A percentile compares a stretch with the other conserved stretches of the same genome.
These are phyloP conservation scores for Aplodontia rufa DNA, from an alignment of 2,113 vertebrate species.

Conservation along the genomic window DNA sequence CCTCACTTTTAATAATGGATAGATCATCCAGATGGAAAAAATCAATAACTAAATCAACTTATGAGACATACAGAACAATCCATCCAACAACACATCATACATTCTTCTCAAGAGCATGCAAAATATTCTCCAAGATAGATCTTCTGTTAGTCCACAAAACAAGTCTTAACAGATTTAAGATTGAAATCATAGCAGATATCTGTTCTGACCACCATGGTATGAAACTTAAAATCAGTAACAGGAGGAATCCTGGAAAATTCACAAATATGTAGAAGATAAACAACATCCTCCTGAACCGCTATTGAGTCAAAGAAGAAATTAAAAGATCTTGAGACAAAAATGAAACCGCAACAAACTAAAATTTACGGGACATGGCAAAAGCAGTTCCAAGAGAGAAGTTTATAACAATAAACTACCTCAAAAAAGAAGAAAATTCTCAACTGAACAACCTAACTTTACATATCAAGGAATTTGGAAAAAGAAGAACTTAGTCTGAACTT, in stretches of 20 bases:
- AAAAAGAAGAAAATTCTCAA: background rate
- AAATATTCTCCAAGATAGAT: too few relatives aligned
- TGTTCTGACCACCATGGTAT: background rate
- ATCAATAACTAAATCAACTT: background rate
- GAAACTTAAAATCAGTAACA: background rate
- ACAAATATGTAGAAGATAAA: background rate
- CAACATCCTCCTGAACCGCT: background rate
- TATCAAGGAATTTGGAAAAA: background rate
- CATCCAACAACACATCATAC: too few relatives aligned
- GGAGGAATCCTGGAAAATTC: background rate
- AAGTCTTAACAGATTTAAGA: background rate
- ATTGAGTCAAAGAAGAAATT: background rate
- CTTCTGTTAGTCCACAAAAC: background rate
- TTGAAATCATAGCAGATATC: background rate
- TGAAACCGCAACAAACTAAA: background rate
- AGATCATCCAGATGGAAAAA: background rate
- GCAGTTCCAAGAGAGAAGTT: background rate
- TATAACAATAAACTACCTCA: background rate
- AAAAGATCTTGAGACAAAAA: background rate
- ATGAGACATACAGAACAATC: background rate
- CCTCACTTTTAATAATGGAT: background rate
- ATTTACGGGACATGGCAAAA: background rate
- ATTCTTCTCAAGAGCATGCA: background rate
- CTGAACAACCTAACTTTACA: background rate
- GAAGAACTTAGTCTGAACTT: background rate